Conservation (phyloP, 2,113 vertebrate genomes). For the Cyanistes caeruleus region DNA sequence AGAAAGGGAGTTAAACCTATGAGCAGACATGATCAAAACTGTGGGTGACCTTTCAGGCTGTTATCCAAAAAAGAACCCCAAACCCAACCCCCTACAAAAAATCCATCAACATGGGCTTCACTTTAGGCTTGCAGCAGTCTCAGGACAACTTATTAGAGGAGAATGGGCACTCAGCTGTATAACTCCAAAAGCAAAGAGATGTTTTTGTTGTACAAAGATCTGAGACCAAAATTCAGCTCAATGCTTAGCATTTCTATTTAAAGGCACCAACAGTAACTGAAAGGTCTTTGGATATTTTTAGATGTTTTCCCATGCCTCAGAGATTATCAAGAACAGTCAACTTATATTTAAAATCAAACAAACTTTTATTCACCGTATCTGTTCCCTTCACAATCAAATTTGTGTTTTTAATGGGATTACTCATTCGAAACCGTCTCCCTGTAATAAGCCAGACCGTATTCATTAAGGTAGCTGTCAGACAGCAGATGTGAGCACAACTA, state of each 20-base stretch:
- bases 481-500: conserved; percentile 49
- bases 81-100: accelerated
- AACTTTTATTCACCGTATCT: conserved; percentile 13
- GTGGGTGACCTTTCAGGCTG: neutral
- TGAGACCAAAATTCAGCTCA: neutral
- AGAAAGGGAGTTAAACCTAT: neutral
- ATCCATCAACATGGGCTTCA: neutral
- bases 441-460: conserved; percentile 31
- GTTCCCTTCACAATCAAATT: conserved; percentile 7
- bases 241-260: neutral
- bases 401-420: conserved; percentile 38
- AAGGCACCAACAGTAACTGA: neutral
- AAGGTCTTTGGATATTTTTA: conserved; percentile 1
- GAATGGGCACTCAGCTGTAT: neutral
- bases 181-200: neutral
- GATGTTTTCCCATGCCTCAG: neutral
- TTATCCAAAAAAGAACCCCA: neutral
- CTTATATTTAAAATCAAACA: neutral
- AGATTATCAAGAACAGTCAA: neutral
- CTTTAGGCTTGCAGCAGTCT: neutral
- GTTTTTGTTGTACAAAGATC: neutral
- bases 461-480: conserved; percentile 56
- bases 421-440: neutral
- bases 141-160: neutral
- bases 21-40: neutral